Evolutionary conservation across 1,140 invertebrate species (phyloP).

Genomic region (Vanessa tameamea): DNA sequence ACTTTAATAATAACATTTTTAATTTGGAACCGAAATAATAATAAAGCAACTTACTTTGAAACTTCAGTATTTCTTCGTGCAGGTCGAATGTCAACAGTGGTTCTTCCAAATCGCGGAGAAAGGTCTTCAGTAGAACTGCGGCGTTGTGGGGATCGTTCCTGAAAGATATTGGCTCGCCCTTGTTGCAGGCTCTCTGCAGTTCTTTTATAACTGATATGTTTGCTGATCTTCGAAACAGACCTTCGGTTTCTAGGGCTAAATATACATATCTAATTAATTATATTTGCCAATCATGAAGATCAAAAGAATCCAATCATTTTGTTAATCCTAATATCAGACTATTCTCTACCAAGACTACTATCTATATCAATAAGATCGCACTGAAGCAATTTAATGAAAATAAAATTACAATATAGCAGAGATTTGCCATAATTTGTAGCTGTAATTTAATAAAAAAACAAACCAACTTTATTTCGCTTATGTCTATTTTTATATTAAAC

Average conservation of each 20-base stretch:
- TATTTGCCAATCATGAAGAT: no score
- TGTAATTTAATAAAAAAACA: background rate
- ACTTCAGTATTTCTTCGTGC: conserved; percentile 96
- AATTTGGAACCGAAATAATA: background rate
- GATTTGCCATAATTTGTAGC: no score
- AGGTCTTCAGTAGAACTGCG: conserved; percentile 96
- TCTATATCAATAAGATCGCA: no score
- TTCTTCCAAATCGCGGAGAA: conserved; percentile 95
- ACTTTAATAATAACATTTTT: no score
- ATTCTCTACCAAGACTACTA: no score
- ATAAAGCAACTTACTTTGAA: conserved; percentile 86
- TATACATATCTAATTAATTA: no score
- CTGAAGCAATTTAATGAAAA: no score
- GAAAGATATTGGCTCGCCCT: conserved; percentile 90
- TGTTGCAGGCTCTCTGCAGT: conserved; percentile 92
- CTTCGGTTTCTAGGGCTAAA: conserved; percentile 95
- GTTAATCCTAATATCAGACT: no score
- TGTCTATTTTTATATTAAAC: background rate
- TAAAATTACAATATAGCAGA: no score
- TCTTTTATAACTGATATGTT: conserved; percentile 91
- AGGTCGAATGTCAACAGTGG: conserved; percentile 96
- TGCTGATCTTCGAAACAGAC: conserved; percentile 95
- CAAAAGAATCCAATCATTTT: no score
- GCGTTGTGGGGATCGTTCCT: conserved; percentile 93
- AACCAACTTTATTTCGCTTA: background rate